phyloP scores from a whole-genome alignment of 2,113 vertebrate species.

The Ceyx melanurus region DNA sequence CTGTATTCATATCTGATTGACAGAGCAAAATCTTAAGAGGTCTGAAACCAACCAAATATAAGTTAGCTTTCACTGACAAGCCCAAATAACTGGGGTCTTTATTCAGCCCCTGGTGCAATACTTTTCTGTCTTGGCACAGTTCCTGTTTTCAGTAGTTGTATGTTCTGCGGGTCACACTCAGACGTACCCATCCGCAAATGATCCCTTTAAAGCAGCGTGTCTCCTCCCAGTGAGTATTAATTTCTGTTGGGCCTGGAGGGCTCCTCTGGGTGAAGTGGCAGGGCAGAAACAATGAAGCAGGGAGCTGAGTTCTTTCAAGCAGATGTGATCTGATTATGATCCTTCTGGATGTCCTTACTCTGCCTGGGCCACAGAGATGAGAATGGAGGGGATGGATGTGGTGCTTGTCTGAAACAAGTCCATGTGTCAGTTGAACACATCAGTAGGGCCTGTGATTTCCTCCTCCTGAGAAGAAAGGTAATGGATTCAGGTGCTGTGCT shows the following conservation, averaged over 20 bases:
- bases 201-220: not conserved
- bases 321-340: not conserved
- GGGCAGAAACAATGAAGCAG: rapidly evolving
- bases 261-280: not conserved
- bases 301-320: not conserved
- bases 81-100: not conserved
- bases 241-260: not conserved
- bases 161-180: rapidly evolving
- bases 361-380: rapidly evolving
- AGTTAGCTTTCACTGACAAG: not conserved
- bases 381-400: not conserved
- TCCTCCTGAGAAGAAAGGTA: not conserved
- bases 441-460: not conserved
- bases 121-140: rapidly evolving
- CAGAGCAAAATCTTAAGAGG: rapidly evolving
- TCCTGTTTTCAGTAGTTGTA: not conserved
- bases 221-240: rapidly evolving
- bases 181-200: not conserved
- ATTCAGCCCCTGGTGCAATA: not conserved
- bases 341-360: not conserved
- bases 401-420: not conserved
- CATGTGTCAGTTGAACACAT: rapidly evolving
- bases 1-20: not conserved
- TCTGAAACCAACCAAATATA: not conserved
- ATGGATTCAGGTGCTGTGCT: not conserved